Base-by-base conservation (phyloP, 2,888 invertebrate genomes). In the Dastarcus helophoroides region DNA sequence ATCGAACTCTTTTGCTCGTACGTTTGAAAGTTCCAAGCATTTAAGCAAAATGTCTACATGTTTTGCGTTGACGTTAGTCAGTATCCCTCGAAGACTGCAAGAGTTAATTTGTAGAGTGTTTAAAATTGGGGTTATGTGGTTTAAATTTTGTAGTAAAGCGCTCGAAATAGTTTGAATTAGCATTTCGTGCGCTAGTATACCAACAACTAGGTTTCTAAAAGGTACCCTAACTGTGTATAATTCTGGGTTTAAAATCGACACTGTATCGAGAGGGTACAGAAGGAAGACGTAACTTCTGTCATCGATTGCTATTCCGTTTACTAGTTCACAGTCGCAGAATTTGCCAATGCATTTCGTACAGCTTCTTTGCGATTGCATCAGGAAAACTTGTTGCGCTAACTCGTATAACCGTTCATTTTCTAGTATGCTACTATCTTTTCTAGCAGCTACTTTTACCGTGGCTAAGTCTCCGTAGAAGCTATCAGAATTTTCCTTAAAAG, bases 381-480 rank as follows among this genome's bases (percentile, higher is more conserved):
- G 58, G 47, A 76, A 74, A 26, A 88, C 88, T 74, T 93, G 93
- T 48, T 89, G 85, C 1, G 90, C 86, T 49, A 94, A 71, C 16
- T 89, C 85, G 48, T 84, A 79, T 22, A 93, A 69, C 42, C 91
- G 68, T 19, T 85, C 79, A 49, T 85, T 79, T 53, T 91, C 90
- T 39, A 80, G 78, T 7, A 80, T 68, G 2, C 84, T 80, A 50
- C 85, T 85, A 56, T 93, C 91, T 35, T 82, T 74, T 26, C 91
- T 68, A 0, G 91, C 90, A 2, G 93, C 93, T 4, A 93, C 91
- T 68, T 91, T 91, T 0, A 93, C 90, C 35, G 88, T 88, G 6
- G 84, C 85, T 42, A 81, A 65, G 58, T 93, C 93, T 0, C 93
- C 93, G 56, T 91, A 91, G 61, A 93, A 94, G 53, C 90, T 91